Evolutionary conservation across 2,888 invertebrate genomes (phyloP).

Genomic region (Sceliomorpha sp.): DNA sequence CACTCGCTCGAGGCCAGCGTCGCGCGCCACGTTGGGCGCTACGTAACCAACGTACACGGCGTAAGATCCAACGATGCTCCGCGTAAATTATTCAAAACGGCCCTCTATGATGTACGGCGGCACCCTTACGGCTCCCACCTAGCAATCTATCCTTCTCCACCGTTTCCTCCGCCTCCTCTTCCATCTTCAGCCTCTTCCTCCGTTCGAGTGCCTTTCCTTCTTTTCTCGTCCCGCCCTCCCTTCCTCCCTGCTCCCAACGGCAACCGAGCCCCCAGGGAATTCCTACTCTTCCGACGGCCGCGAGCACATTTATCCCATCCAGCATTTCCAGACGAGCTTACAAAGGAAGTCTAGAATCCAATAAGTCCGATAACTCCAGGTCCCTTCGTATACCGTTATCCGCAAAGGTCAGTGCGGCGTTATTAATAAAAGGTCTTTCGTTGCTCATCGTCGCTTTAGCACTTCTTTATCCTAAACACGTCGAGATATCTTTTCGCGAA

Average conservation of each 20-base stretch:
- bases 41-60: conserved; percentile 7
- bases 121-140: conserved; percentile 60
- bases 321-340: conserved; percentile 66
- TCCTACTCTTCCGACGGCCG: conserved; percentile 68
- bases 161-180: conserved; percentile 26
- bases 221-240: conserved; percentile 21
- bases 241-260: conserved; percentile 32
- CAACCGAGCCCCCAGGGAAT: conserved; percentile 62
- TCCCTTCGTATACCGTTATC: conserved; percentile 22
- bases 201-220: conserved; percentile 26
- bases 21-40: conserved; percentile 19
- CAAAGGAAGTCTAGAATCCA: conserved; percentile 68
- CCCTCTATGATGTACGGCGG: conserved; percentile 65
- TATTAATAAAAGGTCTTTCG: conserved; percentile 40
- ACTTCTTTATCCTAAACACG: conserved; percentile 48
- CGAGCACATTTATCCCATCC: conserved; percentile 66
- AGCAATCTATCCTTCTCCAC: conserved; percentile 61
- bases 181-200: conserved; percentile 10
- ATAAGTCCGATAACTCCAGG: conserved; percentile 67
- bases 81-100: conserved; percentile 70
- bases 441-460: conserved; percentile 34
- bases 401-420: conserved; percentile 41
- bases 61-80: conserved; percentile 35
- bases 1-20: conserved; percentile 18
- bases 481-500: conserved; percentile 33